Conservation (phyloP, 2,797 vertebrate species). For the Periophthalmus magnuspinnatus region DNA sequence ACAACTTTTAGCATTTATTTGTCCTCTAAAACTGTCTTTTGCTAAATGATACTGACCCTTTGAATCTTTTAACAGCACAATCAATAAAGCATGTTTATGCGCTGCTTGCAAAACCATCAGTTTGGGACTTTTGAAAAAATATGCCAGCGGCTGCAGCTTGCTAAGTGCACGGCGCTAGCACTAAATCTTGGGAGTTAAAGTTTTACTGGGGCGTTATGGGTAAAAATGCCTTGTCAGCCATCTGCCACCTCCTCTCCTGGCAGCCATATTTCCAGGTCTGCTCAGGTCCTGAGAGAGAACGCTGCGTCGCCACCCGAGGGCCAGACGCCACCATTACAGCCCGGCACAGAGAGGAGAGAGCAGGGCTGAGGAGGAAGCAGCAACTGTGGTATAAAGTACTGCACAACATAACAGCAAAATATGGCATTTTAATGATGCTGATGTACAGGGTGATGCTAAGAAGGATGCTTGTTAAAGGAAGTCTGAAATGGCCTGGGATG, state of each 20-base stretch:
- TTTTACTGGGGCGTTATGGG: slow-evolving; percentile 99
- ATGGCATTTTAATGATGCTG: slow-evolving; percentile 30
- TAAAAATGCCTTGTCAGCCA: slow-evolving; percentile 99
- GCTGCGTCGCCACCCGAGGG: slow-evolving; percentile 85
- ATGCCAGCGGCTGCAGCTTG: slow-evolving; percentile 95
- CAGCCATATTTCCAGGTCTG: slow-evolving; percentile 96
- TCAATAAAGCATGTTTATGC: slow-evolving; percentile 99
- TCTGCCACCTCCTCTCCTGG: slow-evolving; percentile 97
- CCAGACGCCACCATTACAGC: slow-evolving; percentile 86
- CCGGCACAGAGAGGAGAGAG: slow-evolving; percentile 18
- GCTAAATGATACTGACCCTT: slow-evolving; percentile 97
- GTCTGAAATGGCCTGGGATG: not conserved
- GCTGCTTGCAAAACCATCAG: slow-evolving; percentile 96
- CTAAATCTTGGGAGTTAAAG: slow-evolving; percentile 99
- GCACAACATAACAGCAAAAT: slow-evolving; percentile 36
- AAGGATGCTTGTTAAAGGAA: not conserved
- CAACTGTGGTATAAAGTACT: slow-evolving; percentile 22
- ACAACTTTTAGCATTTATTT: slow-evolving; percentile 82
- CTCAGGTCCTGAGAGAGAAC: slow-evolving; percentile 86
- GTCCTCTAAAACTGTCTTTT: slow-evolving; percentile 92
- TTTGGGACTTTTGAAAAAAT: slow-evolving; percentile 96
- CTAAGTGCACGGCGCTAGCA: slow-evolving; percentile 92
- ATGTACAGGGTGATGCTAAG: slow-evolving; percentile 9
- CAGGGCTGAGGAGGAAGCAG: slow-evolving; percentile 13
- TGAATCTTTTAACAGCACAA: slow-evolving; percentile 97